Evolutionary conservation across 2,113 vertebrate genomes (phyloP), one percentile per base, ranked within the genome.

Genomic region (Pristiophorus japonicus): DNA sequence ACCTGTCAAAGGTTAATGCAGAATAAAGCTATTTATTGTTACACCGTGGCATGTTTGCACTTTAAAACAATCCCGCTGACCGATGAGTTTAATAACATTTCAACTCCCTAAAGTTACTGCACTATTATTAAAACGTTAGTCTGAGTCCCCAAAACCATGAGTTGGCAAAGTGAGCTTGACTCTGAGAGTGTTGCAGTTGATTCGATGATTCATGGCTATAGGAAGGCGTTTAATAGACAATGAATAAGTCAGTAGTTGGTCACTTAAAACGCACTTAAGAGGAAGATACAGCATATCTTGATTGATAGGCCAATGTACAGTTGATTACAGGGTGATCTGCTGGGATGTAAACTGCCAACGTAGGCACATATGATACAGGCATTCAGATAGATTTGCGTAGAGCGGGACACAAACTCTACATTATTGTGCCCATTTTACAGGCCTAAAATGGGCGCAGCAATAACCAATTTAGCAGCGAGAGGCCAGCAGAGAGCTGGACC

Each of bases 81-180:
- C n/a, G 42, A 70, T 94, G 93, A 47, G 22, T 11, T 94, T 70
- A 94, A 94, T 94, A 94, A 94, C 65, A 94, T 94, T 51, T 66
- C 4, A 70, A 94, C 93, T 94, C 93, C 42, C 42, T 73, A 47
- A 70, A 73, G 93, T 94, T 70, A 18, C 66, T 94, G 93, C 24
- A 34, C 24, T 42, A 51, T 51, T 94, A 70, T 47, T 94, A 94
- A 94, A 70, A 94, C 4, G 24, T 34, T 59, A 34, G 87, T 10
- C 87, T 90, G 45, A 22, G 11, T 73, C 11, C 24, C 27, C 63
- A 94, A 70, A 47, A 73, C 22, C n/a, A 30, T 92, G 59, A 38
- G 88, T 42, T 92, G 59, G 22, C 88, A 22, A 63, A 92, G 16
- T 92, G 62, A 63, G 59, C 59, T 4, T 8, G 30, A 65, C 30